Evolutionary conservation across 2,888 invertebrate species (phyloP).

Genomic region (Himalopsyche japonica): DNA sequence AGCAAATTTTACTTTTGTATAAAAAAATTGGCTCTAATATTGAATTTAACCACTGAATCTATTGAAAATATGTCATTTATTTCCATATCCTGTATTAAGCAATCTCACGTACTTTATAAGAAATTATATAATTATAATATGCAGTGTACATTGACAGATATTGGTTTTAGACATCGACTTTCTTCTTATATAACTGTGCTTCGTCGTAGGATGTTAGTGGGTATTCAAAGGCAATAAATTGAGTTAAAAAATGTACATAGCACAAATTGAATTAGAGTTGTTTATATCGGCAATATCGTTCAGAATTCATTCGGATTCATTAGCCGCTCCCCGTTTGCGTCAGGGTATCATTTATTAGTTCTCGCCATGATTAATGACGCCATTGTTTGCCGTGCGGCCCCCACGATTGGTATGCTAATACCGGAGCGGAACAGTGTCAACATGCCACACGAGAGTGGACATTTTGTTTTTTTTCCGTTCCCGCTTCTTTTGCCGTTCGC

Average conservation of each 20-base stretch:
- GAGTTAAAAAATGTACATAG: neutral
- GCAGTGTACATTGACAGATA: too few relatives aligned
- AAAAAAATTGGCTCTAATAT: too few relatives aligned
- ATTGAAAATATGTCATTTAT: too few relatives aligned
- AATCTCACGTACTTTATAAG: too few relatives aligned
- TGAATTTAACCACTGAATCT: too few relatives aligned
- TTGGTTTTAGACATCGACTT: too few relatives aligned
- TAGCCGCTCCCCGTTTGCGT: slow-evolving; percentile 22
- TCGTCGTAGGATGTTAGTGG: too few relatives aligned
- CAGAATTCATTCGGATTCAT: slow-evolving; percentile 36
- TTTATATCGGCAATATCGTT: neutral
- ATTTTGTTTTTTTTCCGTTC: neutral
- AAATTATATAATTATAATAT: too few relatives aligned
- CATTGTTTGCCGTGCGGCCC: slow-evolving; percentile 35
- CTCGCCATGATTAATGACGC: slow-evolving; percentile 39
- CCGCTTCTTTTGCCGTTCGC: neutral
- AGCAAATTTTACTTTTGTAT: too few relatives aligned
- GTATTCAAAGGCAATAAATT: too few relatives aligned
- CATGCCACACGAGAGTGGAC: neutral
- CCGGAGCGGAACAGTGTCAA: slow-evolving; percentile 24
- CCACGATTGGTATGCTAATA: slow-evolving; percentile 40
- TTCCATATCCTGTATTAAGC: too few relatives aligned
- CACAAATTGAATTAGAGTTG: neutral
- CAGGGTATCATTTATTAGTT: slow-evolving; percentile 37
- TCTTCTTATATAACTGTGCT: too few relatives aligned